Evolutionary conservation across 2,113 vertebrate genomes (phyloP).

Genomic region (Hystrix brachyura): DNA sequence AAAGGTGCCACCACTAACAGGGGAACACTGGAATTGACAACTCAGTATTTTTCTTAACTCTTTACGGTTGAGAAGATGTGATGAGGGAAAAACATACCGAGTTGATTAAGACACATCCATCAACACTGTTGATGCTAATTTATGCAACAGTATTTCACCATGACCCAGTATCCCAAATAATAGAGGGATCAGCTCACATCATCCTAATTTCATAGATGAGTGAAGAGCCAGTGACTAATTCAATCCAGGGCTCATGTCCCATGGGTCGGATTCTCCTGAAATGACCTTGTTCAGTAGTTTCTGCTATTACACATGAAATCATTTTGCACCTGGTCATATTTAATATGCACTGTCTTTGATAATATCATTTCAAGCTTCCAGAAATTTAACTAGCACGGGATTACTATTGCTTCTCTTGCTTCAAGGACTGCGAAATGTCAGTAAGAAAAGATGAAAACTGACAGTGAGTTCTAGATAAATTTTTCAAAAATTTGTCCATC

Average conservation of each 20-base stretch:
- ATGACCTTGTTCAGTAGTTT: background rate
- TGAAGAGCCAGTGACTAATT: background rate
- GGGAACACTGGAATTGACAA: background rate
- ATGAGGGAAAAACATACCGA: background rate
- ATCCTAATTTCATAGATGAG: background rate
- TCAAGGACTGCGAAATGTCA: constrained; percentile 51
- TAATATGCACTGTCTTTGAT: background rate
- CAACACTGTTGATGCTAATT: background rate
- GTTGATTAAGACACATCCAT: background rate
- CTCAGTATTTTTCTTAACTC: background rate
- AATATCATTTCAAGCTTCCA: constrained; percentile 34
- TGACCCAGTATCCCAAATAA: background rate
- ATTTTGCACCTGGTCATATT: background rate
- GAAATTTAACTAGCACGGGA: constrained; percentile 44
- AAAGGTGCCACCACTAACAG: background rate
- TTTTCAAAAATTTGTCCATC: constrained; percentile 27
- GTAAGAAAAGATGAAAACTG: constrained; percentile 8
- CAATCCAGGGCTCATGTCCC: background rate
- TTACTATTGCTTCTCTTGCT: constrained; percentile 14
- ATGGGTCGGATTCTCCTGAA: background rate
- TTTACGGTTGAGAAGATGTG: background rate
- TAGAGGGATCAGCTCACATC: background rate
- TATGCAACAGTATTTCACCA: background rate
- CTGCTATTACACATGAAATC: background rate
- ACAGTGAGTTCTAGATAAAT: constrained; percentile 42